These are phyloP conservation scores for Festucalex cinctus DNA, from an alignment of 2,113 vertebrate genomes.

Conservation along the genomic window DNA sequence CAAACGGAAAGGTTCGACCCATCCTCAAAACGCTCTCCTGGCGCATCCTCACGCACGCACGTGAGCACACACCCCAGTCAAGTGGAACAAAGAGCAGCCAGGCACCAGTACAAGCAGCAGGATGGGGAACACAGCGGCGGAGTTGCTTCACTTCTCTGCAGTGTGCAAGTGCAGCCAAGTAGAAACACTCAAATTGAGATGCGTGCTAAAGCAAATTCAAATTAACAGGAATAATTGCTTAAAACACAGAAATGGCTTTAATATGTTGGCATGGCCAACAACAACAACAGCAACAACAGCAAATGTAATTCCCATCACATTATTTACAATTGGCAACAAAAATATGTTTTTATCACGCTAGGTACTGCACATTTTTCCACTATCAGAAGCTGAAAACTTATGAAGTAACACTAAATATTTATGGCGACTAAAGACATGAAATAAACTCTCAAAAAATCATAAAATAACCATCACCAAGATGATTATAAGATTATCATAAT, in stretches of 20 bases:
- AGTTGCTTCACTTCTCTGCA: constrained; percentile 10
- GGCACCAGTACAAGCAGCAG: constrained; percentile 48
- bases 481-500: too few relatives aligned
- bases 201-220: neutral
- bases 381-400: neutral
- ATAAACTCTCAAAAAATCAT: neutral
- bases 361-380: too few relatives aligned
- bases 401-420: neutral
- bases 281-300: too few relatives aligned
- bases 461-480: too few relatives aligned
- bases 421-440: neutral
- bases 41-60: constrained; percentile 19
- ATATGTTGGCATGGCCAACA: neutral
- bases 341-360: too few relatives aligned
- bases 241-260: neutral
- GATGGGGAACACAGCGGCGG: constrained; percentile 30
- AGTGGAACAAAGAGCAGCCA: constrained; percentile 62
- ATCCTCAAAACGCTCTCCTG: constrained; percentile 51
- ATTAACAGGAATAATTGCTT: neutral
- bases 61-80: constrained; percentile 43
- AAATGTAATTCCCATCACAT: neutral
- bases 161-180: neutral
- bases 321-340: neutral
- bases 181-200: constrained; percentile 1
- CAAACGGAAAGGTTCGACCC: constrained; percentile 37